phyloP scores from a whole-genome alignment of 2,113 vertebrate species.

The Cebus imitator region DNA sequence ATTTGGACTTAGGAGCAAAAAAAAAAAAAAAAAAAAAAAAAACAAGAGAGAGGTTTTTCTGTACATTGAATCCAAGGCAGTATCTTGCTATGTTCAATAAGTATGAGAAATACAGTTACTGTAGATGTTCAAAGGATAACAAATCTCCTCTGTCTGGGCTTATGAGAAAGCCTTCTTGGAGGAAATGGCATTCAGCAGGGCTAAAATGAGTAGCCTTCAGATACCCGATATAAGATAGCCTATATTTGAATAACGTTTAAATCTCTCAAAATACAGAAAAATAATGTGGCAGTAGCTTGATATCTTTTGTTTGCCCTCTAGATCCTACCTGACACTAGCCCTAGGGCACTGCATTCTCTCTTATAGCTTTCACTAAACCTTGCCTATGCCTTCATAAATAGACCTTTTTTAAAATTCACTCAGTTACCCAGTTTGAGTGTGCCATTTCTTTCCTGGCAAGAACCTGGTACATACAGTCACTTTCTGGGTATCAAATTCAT shows the following conservation, averaged over 20 bases:
- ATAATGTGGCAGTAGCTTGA: neutral
- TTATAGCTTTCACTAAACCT: neutral
- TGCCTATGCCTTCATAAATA: neutral
- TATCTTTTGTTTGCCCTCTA: neutral
- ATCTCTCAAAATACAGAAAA: neutral
- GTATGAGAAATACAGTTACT: neutral
- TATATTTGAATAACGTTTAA: neutral
- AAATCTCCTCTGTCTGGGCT: neutral
- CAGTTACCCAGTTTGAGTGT: neutral
- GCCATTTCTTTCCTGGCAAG: neutral
- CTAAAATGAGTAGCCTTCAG: neutral
- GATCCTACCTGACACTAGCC: neutral
- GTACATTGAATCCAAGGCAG: neutral
- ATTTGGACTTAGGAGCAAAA: neutral
- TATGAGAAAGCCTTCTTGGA: neutral
- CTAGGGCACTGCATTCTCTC: neutral
- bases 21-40: neutral
- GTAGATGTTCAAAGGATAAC: neutral
- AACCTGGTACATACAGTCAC: neutral
- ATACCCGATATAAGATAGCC: neutral
- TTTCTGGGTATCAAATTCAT: neutral
- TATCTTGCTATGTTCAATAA: neutral
- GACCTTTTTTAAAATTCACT: neutral
- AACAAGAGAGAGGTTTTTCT: neutral
- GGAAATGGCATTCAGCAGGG: neutral